Evolutionary conservation across 1,140 invertebrate genomes (phyloP).

Genomic region (Camponotus vicinus): DNA sequence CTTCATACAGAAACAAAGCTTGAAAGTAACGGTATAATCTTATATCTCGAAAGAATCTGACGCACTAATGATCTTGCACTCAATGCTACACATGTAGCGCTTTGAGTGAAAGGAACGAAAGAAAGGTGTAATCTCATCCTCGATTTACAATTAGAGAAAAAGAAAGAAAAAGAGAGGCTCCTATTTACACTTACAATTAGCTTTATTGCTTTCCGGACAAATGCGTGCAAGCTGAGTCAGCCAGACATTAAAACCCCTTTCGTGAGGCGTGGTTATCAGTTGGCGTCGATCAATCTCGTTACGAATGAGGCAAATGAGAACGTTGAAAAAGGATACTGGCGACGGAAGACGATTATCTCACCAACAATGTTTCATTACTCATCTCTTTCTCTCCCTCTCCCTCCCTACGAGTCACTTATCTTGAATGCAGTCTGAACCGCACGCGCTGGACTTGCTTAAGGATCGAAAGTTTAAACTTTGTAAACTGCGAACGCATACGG

Average conservation of each 20-base stretch:
- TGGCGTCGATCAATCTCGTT: constrained; percentile 75
- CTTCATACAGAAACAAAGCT: neutral
- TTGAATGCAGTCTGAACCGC: neutral
- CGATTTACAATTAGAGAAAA: constrained; percentile 16
- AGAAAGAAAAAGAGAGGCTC: constrained; percentile 56
- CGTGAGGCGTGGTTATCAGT: constrained; percentile 80
- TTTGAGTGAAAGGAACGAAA: constrained; percentile 44
- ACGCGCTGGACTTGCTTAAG: constrained; percentile 41
- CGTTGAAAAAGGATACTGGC: neutral
- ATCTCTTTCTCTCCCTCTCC: neutral
- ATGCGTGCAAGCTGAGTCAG: constrained; percentile 78
- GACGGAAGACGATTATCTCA: neutral
- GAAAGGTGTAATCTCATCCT: constrained; percentile 71
- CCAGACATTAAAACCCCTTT: constrained; percentile 76
- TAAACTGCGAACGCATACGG: constrained; percentile 47
- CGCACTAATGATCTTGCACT: neutral
- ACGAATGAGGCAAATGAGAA: constrained; percentile 59
- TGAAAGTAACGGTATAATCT: neutral
- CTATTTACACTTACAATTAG: constrained; percentile 82
- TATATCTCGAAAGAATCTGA: neutral
- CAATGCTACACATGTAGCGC: neutral
- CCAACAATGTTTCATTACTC: constrained; percentile 29
- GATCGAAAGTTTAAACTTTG: constrained; percentile 24
- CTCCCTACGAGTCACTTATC: neutral
- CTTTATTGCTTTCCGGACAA: constrained; percentile 81